phyloP scores from a whole-genome alignment of 2,888 invertebrate genomes.

The Actias luna region DNA sequence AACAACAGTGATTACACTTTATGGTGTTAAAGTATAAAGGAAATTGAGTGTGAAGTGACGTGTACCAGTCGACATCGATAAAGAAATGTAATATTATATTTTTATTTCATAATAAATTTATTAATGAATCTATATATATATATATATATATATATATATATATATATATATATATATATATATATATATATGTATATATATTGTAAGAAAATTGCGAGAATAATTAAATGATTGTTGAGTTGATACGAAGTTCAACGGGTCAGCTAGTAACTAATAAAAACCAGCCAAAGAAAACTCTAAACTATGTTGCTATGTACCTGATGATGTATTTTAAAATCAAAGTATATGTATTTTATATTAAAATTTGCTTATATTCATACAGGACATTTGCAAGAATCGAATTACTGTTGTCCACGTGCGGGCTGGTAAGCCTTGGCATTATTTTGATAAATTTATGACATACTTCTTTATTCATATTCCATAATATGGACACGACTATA shows the following conservation, averaged over 20 bases:
- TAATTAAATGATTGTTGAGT: too few relatives aligned
- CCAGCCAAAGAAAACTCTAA: neutral
- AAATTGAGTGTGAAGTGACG: slow-evolving; percentile 7
- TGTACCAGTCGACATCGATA: neutral
- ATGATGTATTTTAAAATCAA: neutral
- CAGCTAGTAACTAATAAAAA: neutral
- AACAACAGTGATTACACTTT: slow-evolving; percentile 1
- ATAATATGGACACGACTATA: neutral
- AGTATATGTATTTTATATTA: neutral
- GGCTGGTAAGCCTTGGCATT: neutral
- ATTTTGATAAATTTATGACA: neutral
- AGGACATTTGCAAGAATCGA: neutral
- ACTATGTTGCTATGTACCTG: neutral
- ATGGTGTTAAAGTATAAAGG: slow-evolving; percentile 1
- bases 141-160: too few relatives aligned
- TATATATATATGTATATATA: too few relatives aligned
- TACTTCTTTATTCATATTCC: neutral
- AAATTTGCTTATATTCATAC: neutral
- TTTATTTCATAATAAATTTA: neutral
- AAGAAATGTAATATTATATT: neutral
- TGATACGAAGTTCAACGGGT: too few relatives aligned
- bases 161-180: too few relatives aligned
- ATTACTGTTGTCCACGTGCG: neutral
- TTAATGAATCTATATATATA: neutral
- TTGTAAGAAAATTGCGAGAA: too few relatives aligned